Base-by-base conservation (phyloP, 1,140 invertebrate species). In the Ridgeia piscesae region DNA sequence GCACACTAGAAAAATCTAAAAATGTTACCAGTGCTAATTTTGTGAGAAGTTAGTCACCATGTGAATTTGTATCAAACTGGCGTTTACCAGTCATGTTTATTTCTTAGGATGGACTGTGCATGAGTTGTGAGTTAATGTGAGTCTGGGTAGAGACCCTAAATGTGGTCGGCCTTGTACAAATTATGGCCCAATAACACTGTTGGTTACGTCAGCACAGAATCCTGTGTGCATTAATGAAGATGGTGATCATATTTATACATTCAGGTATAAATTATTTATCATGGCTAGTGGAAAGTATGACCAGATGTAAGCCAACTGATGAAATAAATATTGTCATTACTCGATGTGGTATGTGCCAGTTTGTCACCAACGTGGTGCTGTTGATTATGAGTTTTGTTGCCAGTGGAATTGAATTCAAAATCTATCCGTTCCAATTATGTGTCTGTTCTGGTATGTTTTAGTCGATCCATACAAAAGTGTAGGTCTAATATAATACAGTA, bases 251-350 rank as follows among this genome's bases (percentile, higher is more conserved):
- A 77, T 77, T 77, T 77, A 77, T 77, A 77, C 58, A 77, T 77
- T 77, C 58, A 77, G 58, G 58, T 77, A 77, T 77, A 77, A 77
- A 77, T 77, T 77, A 77, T 77, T 77, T 77, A 77, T 77, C 58
- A 77, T 77, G 58, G 58, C 58, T 77, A 77, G 58, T 27, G 58
- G 58, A 77, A 77, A 77, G 58, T 14, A 77, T 77, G 58, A 77
- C 58, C 58, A 77, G 27, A 77, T 77, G 58, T 77, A 77, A 77
- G 58, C 58, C 58, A 77, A 21, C 58, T 77, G 58, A 77, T 77
- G 58, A 77, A 77, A 77, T 77, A 77, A 77, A 77, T 77, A 77
- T 77, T 77, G 58, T 77, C 58, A 77, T 77, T 77, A 77, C 58
- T 77, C 58, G 2, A 77, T 21, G 17, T 77, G 58, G 58, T 77